Evolutionary conservation across 2,888 invertebrate genomes (phyloP).

Genomic region (Aradus depressus): DNA sequence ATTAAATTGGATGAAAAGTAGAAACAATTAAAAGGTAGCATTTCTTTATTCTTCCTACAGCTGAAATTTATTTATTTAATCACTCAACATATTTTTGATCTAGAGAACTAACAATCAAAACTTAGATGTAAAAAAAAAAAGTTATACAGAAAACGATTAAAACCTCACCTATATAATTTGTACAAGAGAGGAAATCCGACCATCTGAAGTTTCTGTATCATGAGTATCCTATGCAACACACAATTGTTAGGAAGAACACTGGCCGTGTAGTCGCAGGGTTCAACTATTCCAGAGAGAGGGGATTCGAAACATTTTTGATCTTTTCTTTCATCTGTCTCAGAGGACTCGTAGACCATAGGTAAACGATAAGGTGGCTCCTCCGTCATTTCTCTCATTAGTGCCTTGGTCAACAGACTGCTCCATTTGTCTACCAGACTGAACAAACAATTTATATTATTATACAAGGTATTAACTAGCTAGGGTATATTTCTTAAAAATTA

Average conservation of each 20-base stretch:
- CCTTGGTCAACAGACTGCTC: constrained; percentile 29
- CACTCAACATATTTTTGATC: too few species aligned
- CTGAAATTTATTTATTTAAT: too few species aligned
- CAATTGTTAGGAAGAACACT: constrained; percentile 42
- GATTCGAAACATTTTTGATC: constrained; percentile 6
- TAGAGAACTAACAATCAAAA: too few species aligned
- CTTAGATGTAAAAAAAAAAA: too few species aligned
- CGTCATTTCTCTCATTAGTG: constrained; percentile 23
- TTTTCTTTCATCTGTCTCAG: not conserved
- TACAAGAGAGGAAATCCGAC: constrained; percentile 38
- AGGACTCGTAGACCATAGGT: constrained; percentile 12
- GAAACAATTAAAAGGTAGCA: too few species aligned
- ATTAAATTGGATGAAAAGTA: too few species aligned
- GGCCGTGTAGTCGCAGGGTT: constrained; percentile 31
- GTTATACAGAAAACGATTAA: too few species aligned
- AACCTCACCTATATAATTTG: constrained; percentile 32
- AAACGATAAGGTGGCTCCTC: constrained; percentile 23
- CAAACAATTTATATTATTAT: constrained; percentile 6
- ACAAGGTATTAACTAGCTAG: not conserved
- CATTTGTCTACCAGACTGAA: constrained; percentile 29
- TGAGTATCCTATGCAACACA: constrained; percentile 48
- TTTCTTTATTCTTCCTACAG: too few species aligned
- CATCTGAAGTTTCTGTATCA: constrained; percentile 46
- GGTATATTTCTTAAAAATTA: not conserved
- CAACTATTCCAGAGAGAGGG: constrained; percentile 5